Percentiles rank a stretch among this genome's conserved stretches.
Conservation (phyloP, 2,797 vertebrate species). For the Eleutherodactylus coqui region DNA sequence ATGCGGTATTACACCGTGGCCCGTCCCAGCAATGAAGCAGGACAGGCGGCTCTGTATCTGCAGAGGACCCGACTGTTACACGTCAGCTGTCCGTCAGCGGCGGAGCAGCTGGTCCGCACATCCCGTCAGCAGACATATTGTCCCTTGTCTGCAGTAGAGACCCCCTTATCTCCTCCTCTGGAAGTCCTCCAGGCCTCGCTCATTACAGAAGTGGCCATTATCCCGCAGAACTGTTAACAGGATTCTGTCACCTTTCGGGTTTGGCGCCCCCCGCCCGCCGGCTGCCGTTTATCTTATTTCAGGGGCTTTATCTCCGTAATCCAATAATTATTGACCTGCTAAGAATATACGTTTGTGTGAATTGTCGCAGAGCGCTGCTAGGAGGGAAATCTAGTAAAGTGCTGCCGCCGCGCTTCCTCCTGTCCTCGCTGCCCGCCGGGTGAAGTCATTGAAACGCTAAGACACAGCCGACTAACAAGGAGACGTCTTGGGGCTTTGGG, state of each 20-base stretch:
- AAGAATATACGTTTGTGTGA: slow-evolving; percentile 56
- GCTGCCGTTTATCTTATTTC: slow-evolving; percentile 25
- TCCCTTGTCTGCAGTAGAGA: neutral
- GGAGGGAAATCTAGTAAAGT: slow-evolving; percentile 50
- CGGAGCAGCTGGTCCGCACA: too few species aligned
- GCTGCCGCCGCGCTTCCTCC: slow-evolving; percentile 7
- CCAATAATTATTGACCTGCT: slow-evolving; percentile 45
- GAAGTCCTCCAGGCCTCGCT: neutral
- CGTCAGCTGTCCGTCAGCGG: too few species aligned
- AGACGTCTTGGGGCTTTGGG: neutral
- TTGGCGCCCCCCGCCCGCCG: slow-evolving; percentile 37
- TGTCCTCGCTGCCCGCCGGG: slow-evolving; percentile 11
- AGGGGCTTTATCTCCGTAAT: slow-evolving; percentile 56
- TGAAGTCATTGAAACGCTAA: neutral
- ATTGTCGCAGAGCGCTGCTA: slow-evolving; percentile 1
- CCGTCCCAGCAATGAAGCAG: too few species aligned
- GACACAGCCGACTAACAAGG: neutral
- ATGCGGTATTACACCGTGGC: too few species aligned
- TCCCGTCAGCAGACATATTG: too few species aligned
- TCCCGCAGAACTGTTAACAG: slow-evolving; percentile 43
- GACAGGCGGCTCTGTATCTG: too few species aligned
- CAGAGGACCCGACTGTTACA: too few species aligned
- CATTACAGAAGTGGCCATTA: slow-evolving; percentile 65
- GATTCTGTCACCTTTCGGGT: slow-evolving; percentile 52
- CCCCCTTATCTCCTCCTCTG: neutral